Evolutionary conservation across 2,113 vertebrate species (phyloP).

Genomic region (Scartelaos histophorus): DNA sequence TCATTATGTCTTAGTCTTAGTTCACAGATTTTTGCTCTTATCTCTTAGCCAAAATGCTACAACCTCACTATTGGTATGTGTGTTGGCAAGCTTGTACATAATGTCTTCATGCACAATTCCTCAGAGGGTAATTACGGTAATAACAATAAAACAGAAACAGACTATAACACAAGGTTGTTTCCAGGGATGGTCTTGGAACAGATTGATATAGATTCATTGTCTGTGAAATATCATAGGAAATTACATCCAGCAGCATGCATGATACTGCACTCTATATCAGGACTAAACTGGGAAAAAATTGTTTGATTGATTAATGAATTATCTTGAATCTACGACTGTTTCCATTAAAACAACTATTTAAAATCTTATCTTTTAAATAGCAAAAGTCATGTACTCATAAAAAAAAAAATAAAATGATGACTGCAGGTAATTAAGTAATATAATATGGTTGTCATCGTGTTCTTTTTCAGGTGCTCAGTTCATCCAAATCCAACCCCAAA

Average conservation of each 20-base stretch:
- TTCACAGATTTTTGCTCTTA: slow-evolving; percentile 44
- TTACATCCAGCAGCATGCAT: slow-evolving; percentile 25
- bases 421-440: neutral
- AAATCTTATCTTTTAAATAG: no score
- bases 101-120: slow-evolving; percentile 43
- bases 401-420: no score
- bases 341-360: no score
- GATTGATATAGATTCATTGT: slow-evolving; percentile 25
- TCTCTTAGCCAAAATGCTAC: slow-evolving; percentile 33
- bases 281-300: neutral
- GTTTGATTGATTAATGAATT: neutral
- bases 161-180: slow-evolving; percentile 49
- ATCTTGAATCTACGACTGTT: neutral
- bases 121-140: slow-evolving; percentile 48
- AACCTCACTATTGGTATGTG: slow-evolving; percentile 39
- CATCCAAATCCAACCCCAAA: slow-evolving; percentile 70
- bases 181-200: slow-evolving; percentile 38
- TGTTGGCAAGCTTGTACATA: slow-evolving; percentile 31
- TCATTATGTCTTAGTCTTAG: slow-evolving; percentile 46
- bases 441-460: neutral
- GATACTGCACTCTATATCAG: neutral
- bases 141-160: slow-evolving; percentile 53
- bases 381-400: no score
- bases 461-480: slow-evolving; percentile 81
- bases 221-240: slow-evolving; percentile 35